Evolutionary conservation across 1,140 invertebrate species (phyloP).

Genomic region (Formica exsecta): DNA sequence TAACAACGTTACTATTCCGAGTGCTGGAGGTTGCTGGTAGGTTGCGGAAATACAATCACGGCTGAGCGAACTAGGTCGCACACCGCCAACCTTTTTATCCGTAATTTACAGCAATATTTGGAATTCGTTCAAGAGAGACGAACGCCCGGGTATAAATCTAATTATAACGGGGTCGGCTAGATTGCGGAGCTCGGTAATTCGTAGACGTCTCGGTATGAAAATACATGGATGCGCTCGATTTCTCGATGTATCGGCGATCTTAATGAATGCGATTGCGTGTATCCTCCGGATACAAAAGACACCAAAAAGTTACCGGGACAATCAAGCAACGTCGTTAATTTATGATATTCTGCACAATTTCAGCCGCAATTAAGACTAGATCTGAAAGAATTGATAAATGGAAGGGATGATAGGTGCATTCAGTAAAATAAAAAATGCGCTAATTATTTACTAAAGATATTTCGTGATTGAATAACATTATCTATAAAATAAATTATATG

Average conservation of each 20-base stretch:
- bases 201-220: conserved; percentile 41
- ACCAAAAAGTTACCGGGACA: neutral
- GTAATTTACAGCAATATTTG: conserved; percentile 72
- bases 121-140: conserved; percentile 69
- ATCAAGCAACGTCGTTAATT: conserved; percentile 19
- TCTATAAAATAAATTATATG: neutral
- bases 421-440: neutral
- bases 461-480: neutral
- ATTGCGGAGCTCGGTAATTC: conserved; percentile 47
- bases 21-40: conserved; percentile 40
- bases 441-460: neutral
- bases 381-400: neutral
- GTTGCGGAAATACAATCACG: conserved; percentile 61
- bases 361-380: neutral
- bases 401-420: neutral
- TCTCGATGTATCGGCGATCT: conserved; percentile 28
- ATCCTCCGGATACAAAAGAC: conserved; percentile 35
- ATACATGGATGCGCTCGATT: conserved; percentile 2
- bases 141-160: conserved; percentile 66
- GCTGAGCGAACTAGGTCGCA: conserved; percentile 62
- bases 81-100: conserved; percentile 59
- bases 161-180: conserved; percentile 65
- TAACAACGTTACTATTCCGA: conserved; percentile 55
- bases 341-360: conserved; percentile 4
- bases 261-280: conserved; percentile 52